Conservation (phyloP, 1,140 invertebrate genomes). For the Protaetia brevitarsis region DNA sequence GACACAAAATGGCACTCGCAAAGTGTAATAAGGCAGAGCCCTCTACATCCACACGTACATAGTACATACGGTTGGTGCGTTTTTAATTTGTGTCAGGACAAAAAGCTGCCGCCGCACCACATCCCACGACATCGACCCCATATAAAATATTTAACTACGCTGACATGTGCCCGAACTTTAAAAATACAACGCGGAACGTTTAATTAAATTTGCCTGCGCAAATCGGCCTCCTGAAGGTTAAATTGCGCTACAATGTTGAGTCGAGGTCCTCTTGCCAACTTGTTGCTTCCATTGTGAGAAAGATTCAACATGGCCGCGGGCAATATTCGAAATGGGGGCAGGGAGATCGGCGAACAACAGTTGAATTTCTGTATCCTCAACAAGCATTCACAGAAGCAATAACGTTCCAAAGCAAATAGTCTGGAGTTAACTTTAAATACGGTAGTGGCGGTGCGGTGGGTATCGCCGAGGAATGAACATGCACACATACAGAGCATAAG, state of each 20-base stretch:
- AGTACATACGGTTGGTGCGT: background rate
- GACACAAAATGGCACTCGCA: background rate
- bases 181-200: background rate
- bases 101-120: background rate
- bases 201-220: conserved; percentile 8
- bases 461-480: no score
- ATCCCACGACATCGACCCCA: no score
- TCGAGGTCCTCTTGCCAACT: background rate
- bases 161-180: background rate
- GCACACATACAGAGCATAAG: conserved; percentile 10
- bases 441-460: background rate
- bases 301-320: conserved; percentile 11
- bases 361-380: conserved; percentile 4
- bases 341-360: conserved; percentile 1
- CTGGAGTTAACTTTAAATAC: conserved; percentile 13
- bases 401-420: conserved; percentile 9
- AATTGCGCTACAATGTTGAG: background rate
- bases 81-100: background rate
- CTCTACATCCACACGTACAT: no score
- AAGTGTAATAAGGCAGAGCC: background rate
- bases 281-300: conserved; percentile 16
- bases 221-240: background rate
- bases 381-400: conserved; percentile 12
- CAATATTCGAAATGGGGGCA: background rate
- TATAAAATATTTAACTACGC: conserved; percentile 9